Base-by-base conservation (phyloP, 2,113 vertebrate genomes). In the Tragelaphus buxtoni region DNA sequence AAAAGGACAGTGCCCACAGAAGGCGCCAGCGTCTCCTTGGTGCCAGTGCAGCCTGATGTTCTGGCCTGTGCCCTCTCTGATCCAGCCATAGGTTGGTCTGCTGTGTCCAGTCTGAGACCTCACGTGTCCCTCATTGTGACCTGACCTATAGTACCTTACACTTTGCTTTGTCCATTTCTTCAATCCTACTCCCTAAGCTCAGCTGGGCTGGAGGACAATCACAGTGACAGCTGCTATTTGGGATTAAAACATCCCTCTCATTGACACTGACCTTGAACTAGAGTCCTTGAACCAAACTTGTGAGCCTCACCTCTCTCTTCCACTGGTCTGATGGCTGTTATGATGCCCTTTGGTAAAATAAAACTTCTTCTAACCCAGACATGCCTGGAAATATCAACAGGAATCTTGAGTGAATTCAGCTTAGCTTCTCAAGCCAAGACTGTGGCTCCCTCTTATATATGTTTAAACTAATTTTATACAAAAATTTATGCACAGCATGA, bases 401-500 rank as follows among this genome's bases (percentile, higher is more conserved):
- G 17, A 60, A 20, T 79, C 22, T 69, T 49, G 61, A 9, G 22
- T 81, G 22, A 91, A 55, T 60, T 30, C 14, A 69, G 45, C 5
- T 91, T 81, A 88, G 18, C 55, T 91, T 95, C 39, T 77, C 45
- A 88, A 91, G 56, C 60, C 60, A 60, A 65, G 35, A 69, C 63
- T 42, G 12, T 61, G n/a, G 22, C 18, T 90, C 84, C 55, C 35
- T 82, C 39, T 49, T 22, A 83, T 69, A n/a, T 32, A 55, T 26
- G 12, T 61, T 94, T 81, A 56, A 88, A 90, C 82, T 91, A 65
- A 61, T 94, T 90, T 95, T 53, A 39, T 28, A 63, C 22, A 89
- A 72, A 88, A 76, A 77, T 39, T 18, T 81, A 85, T 84, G 49
- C 60, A 69, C 7, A 80, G 45, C 24, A 47, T 69, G 22, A 86